These are phyloP conservation scores for Tupiocoris notatus DNA, from an alignment of 2,888 invertebrate species.

Conservation along the genomic window DNA sequence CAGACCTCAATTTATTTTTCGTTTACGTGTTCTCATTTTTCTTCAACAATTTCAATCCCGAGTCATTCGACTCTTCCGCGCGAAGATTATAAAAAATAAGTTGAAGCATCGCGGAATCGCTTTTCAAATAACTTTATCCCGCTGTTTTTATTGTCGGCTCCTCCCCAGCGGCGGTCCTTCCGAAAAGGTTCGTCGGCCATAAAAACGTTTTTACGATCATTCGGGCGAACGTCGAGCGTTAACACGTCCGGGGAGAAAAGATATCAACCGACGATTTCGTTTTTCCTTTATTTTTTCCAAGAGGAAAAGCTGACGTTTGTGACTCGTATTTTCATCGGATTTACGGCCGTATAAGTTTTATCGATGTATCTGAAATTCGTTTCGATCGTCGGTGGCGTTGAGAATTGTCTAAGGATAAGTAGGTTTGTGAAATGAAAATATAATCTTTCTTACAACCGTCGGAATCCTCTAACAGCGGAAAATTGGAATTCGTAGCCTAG, in stretches of 20 bases:
- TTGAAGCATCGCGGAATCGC: conserved; percentile 14
- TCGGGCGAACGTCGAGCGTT: conserved; percentile 17
- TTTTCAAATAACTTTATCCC: conserved; percentile 36
- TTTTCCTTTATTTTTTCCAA: conserved; percentile 24
- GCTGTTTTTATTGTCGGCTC: conserved; percentile 11
- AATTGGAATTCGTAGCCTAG: too few relatives aligned
- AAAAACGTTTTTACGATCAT: conserved; percentile 30
- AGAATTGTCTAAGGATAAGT: too few relatives aligned
- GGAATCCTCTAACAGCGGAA: too few relatives aligned
- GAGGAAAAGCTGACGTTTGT: conserved; percentile 26
- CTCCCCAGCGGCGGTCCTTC: conserved; percentile 7
- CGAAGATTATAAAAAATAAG: neutral
- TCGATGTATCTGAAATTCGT: conserved; percentile 1
- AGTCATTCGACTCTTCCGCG: neutral
- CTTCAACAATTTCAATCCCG: neutral
- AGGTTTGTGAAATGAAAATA: too few relatives aligned
- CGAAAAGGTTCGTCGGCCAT: conserved; percentile 16
- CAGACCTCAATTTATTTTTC: neutral
- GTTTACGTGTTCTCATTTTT: neutral
- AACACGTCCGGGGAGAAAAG: conserved; percentile 32
- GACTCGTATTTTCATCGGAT: conserved; percentile 18
- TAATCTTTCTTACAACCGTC: too few relatives aligned
- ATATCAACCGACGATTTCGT: conserved; percentile 12
- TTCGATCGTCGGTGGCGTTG: neutral
- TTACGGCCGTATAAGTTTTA: conserved; percentile 7